phyloP scores from a whole-genome alignment of 1,140 invertebrate species.

The Neomicropteryx cornuta region DNA sequence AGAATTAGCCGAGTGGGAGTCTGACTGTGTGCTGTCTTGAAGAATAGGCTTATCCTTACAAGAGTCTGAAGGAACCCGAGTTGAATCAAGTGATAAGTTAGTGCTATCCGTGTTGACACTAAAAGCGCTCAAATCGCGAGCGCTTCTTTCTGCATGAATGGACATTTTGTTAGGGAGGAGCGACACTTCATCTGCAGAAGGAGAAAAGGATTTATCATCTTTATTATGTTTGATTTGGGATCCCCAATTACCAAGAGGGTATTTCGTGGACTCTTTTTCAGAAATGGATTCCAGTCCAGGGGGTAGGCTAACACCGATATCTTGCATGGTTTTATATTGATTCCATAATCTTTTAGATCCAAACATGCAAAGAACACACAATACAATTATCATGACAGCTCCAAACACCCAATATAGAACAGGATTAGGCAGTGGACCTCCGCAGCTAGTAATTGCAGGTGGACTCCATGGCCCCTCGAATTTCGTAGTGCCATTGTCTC shows the following conservation, averaged over 20 bases:
- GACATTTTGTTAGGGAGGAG: slow-evolving; percentile 3
- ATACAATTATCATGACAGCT: slow-evolving; percentile 3
- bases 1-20: slow-evolving; percentile 7
- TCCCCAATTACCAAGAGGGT: slow-evolving; percentile 1
- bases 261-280: slow-evolving; percentile 6
- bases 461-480: slow-evolving; percentile 21
- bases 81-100: slow-evolving; percentile 6
- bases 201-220: slow-evolving; percentile 2
- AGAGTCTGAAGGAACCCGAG: background rate
- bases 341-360: background rate
- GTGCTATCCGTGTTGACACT: slow-evolving; percentile 12
- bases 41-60: background rate
- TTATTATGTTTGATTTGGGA: slow-evolving; percentile 2
- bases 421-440: background rate
- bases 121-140: slow-evolving; percentile 3
- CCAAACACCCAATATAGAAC: background rate
- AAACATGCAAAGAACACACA: background rate
- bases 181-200: slow-evolving; percentile 11
- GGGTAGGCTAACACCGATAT: slow-evolving; percentile 13
- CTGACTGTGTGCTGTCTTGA: slow-evolving; percentile 2
- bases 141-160: background rate
- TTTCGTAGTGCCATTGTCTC: slow-evolving; percentile 1
- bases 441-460: background rate
- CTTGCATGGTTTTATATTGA: slow-evolving; percentile 11
- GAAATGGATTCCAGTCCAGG: slow-evolving; percentile 9